Base-by-base conservation (phyloP, 2,113 vertebrate species). In the Hoplias malabaricus region DNA sequence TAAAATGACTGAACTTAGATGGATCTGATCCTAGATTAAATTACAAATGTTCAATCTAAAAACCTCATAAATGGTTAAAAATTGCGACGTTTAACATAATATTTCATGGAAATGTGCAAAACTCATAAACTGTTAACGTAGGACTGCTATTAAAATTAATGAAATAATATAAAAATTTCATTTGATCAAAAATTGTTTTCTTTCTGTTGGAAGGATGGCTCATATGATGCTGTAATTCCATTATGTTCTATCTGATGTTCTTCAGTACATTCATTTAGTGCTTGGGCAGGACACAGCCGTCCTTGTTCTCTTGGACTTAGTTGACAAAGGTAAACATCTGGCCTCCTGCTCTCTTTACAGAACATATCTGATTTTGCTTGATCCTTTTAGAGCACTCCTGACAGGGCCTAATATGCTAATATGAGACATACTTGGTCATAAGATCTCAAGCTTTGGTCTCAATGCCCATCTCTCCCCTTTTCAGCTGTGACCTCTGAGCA, bases 371-470 rank as follows among this genome's bases (percentile, higher is more conserved):
- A 23, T 38, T 46, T 21, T 33, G 13, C 46, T 38, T 25, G 34
- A 33, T 63, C 56, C 4, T 21, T 23, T 65, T 54, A 46, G 42
- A 40, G 42, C 33, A 8, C 42, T 71, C 27, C 43, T 70, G 29
- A 33, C 31, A 21, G 9, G 1, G 13, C 33, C 29, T 61, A 72
- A 56, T 80, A 31, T 42, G 42, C 21, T 77, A 77, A 81, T 72
- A 59, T 7, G 38, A 5, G 57, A 66, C 73, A 65, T 72, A 29
- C 38, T 8, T 21, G 1, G 79, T 81, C 79, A 72, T 72, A 34
- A 71, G 68, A 77, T 67, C 46, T 48, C 5, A 38, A 21, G 53
- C 36, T 69, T 71, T 21, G 6, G n/a, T 8, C 23, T 61, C 21
- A 68, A 57, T 57, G 8, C n/a, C 9, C 13, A 16, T 66, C 61